These are phyloP conservation scores for Parthenolecanium corni DNA, from an alignment of 2,888 invertebrate genomes.

Conservation along the genomic window DNA sequence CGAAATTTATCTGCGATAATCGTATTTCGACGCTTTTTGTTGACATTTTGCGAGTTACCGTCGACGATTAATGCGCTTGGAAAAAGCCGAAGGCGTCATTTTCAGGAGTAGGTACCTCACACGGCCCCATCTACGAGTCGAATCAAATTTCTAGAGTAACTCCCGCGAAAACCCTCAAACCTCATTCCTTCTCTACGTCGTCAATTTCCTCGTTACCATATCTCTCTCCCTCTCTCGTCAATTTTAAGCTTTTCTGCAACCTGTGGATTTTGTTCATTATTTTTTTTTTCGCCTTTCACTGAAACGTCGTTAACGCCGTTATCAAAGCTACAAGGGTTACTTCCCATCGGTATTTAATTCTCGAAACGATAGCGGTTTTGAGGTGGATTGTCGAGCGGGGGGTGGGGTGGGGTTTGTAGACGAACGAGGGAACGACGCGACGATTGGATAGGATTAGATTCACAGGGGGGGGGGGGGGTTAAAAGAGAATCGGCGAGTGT, in stretches of 20 bases:
- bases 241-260: conserved; percentile 1
- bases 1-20: too few species aligned
- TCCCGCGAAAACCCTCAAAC: not conserved
- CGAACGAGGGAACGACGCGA: not conserved
- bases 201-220: not conserved
- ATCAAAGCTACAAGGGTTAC: conserved; percentile 24
- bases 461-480: too few species aligned
- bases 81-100: not conserved
- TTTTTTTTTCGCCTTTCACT: not conserved
- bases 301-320: conserved; percentile 18
- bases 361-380: conserved; percentile 25
- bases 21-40: too few species aligned
- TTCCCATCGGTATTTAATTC: conserved; percentile 20
- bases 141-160: not conserved
- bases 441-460: too few species aligned
- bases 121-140: not conserved
- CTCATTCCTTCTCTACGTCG: not conserved
- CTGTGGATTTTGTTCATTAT: conserved; percentile 11
- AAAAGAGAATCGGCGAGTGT: not conserved
- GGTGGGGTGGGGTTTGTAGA: not conserved
- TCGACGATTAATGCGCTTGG: too few species aligned
- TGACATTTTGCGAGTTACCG: too few species aligned
- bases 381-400: not conserved
- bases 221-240: not conserved
- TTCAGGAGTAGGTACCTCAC: not conserved